Conservation (phyloP, 2,888 invertebrate genomes). For the Himalopsyche japonica region DNA sequence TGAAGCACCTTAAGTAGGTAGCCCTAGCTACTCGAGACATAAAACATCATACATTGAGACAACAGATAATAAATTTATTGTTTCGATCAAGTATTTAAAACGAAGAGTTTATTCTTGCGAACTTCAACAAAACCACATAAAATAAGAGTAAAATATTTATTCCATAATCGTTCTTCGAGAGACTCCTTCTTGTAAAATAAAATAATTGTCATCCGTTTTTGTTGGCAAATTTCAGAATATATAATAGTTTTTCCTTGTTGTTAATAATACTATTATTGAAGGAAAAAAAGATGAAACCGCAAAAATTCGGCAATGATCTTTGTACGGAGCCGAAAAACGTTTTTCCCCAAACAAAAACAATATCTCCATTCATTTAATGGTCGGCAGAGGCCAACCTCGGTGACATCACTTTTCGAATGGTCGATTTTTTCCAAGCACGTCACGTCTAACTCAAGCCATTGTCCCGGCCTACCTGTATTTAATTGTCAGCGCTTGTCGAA, state of each 20-base stretch:
- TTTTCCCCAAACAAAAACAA: neutral
- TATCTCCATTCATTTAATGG: neutral
- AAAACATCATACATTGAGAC: no score
- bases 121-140: no score
- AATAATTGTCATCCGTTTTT: no score
- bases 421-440: neutral
- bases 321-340: neutral
- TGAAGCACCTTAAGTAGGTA: no score
- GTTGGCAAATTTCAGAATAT: no score
- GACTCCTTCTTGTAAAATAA: no score
- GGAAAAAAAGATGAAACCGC: neutral
- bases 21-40: no score
- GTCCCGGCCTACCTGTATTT: neutral
- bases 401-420: neutral
- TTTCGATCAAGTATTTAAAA: no score
- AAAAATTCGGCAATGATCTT: neutral
- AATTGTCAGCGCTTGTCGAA: neutral
- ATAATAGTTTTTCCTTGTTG: neutral
- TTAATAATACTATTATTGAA: neutral
- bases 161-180: no score
- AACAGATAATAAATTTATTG: no score
- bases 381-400: neutral
- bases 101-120: no score
- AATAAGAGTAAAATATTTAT: no score
- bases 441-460: neutral